Conservation (phyloP, 2,797 vertebrate species). For the Falco rusticolus region DNA sequence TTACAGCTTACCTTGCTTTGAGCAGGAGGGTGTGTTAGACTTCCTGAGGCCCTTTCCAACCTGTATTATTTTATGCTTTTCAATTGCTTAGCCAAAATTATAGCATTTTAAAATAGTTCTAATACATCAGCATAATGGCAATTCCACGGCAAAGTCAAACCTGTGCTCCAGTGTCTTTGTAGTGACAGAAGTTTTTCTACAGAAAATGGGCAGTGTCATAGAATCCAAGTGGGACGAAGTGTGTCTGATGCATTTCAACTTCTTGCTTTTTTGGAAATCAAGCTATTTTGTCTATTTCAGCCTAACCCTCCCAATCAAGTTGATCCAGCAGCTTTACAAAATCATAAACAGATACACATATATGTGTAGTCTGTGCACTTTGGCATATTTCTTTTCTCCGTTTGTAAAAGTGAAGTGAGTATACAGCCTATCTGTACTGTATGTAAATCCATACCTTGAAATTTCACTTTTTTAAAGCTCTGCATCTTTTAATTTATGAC, state of each 20-base stretch:
- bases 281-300: background rate
- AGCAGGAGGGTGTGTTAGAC: background rate
- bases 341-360: background rate
- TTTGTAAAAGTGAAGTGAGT: background rate
- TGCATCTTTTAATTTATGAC: background rate
- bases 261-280: background rate
- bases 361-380: background rate
- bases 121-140: background rate
- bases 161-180: background rate
- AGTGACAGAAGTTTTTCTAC: background rate
- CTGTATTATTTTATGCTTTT: background rate
- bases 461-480: background rate
- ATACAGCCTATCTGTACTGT: background rate
- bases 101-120: background rate
- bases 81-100: background rate
- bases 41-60: background rate
- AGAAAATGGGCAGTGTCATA: background rate
- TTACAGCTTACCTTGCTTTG: background rate
- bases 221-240: background rate
- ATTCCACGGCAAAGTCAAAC: background rate
- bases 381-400: background rate
- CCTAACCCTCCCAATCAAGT: background rate
- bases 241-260: background rate
- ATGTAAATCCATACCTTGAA: background rate
- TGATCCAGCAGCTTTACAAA: background rate